Base-by-base conservation (phyloP, 2,888 invertebrate species). In the Sicus ferrugineus region DNA sequence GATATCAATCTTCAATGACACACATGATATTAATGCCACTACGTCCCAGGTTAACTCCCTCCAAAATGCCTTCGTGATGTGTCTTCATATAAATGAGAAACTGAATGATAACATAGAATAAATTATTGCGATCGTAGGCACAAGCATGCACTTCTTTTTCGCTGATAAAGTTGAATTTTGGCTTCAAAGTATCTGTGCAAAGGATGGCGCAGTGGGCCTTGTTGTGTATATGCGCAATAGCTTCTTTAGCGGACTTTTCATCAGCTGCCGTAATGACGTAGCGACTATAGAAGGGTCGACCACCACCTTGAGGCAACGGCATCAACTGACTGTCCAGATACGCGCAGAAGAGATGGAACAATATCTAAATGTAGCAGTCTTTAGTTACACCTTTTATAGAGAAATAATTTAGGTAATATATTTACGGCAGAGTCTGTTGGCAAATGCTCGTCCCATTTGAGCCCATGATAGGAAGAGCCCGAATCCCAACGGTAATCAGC, bases 401-500 rank as follows among this genome's bases (percentile, higher is more conserved):
- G 61, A 19, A 16, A 61, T 46, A 5, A 42, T 26, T 2, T 9
- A 56, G 16, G 3, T 4, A 42, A 28, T 38, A 26, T 23, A 68
- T 84, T 85, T 85, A 95, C 91, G 78, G 92, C 92, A 30, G 94
- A 90, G 87, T 97, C 97, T n/a, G 94, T 91, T 16, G 96, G 96
- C 75, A 93, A 87, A 78, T 91, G 89, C 71, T 91, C 91, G 76
- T 91, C 92, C 95, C 96, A 95, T 61, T 89, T 89, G 78, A 92
- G 90, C 19, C 90, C 90, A 78, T 90, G 89, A 78, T 89, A 89
- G 31, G 86, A 86, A 52, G 93, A 92, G 58, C 96, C 96, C 69
- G 91, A 89, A 85, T 92, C 91, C 96, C 97, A 97, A 74, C 91
- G 90, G 86, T 93, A 97, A 77, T 92, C 92, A 79, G 94, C 92